Evolutionary conservation across 2,888 invertebrate species (phyloP).

Genomic region (Mimumesa dahlbomi): DNA sequence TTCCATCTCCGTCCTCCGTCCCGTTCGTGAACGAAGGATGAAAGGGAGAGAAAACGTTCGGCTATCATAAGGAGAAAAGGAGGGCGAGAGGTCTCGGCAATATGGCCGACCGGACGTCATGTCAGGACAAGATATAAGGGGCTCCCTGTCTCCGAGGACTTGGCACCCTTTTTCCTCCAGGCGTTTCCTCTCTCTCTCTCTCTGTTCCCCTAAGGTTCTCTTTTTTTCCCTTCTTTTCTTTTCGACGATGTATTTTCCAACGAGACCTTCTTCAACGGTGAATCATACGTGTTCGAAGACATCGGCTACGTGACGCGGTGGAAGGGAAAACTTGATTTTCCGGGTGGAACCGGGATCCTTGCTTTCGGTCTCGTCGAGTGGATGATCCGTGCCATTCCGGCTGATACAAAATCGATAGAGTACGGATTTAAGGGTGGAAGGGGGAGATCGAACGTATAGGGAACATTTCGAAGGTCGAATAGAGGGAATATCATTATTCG

Average conservation of each 20-base stretch:
- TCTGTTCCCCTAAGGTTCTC: slow-evolving; percentile 24
- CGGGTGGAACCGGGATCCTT: slow-evolving; percentile 15
- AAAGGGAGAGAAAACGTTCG: slow-evolving; percentile 21
- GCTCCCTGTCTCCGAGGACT: slow-evolving; percentile 51
- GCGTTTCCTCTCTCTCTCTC: slow-evolving; percentile 30
- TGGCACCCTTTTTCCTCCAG: slow-evolving; percentile 55
- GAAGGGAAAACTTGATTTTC: slow-evolving; percentile 58
- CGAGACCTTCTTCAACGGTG: slow-evolving; percentile 31
- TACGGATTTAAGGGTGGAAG: slow-evolving; percentile 7
- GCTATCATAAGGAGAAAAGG: slow-evolving; percentile 29
- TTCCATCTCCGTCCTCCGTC: slow-evolving; percentile 15
- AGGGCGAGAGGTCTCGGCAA: slow-evolving; percentile 43
- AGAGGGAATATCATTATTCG: neutral
- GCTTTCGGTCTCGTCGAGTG: neutral
- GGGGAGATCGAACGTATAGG: slow-evolving; percentile 9
- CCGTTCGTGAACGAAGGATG: slow-evolving; percentile 23
- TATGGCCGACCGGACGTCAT: slow-evolving; percentile 62
- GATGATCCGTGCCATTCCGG: slow-evolving; percentile 35
- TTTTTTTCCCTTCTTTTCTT: slow-evolving; percentile 27
- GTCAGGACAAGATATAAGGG: slow-evolving; percentile 67
- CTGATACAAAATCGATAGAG: slow-evolving; percentile 26
- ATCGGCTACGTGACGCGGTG: slow-evolving; percentile 48
- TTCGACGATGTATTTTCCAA: slow-evolving; percentile 26
- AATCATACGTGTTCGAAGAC: slow-evolving; percentile 52
- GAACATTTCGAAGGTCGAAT: neutral